These are phyloP conservation scores for Microcebus murinus DNA, from an alignment of 2,113 vertebrate species.

Conservation along the genomic window DNA sequence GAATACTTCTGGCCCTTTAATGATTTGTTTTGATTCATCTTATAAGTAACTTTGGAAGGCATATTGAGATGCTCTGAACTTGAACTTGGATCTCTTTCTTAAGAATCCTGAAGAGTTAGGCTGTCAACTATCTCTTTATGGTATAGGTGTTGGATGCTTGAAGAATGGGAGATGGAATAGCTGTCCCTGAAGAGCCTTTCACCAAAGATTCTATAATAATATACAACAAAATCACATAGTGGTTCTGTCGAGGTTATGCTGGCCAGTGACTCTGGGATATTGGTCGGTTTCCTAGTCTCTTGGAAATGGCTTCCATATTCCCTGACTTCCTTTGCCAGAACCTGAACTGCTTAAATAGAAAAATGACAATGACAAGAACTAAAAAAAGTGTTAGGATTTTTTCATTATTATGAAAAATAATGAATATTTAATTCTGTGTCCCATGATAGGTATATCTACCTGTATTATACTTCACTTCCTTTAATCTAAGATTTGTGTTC, in stretches of 20 bases:
- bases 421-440: not conserved
- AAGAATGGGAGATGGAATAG: not conserved
- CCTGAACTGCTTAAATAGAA: not conserved
- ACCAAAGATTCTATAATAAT: conserved; percentile 15
- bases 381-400: not conserved
- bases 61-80: conserved; percentile 39
- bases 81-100: conserved; percentile 52
- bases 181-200: not conserved
- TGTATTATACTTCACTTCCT: not conserved
- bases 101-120: conserved; percentile 12
- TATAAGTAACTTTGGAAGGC: conserved; percentile 36
- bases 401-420: not conserved
- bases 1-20: conserved; percentile 45
- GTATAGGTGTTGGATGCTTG: not conserved
- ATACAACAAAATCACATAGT: not conserved
- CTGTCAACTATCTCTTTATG: conserved; percentile 9
- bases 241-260: not conserved
- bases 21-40: conserved; percentile 57
- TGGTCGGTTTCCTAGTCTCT: not conserved
- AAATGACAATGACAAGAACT: not conserved
- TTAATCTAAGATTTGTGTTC: not conserved
- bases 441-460: not conserved
- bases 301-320: conserved; percentile 12
- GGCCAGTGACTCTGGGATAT: not conserved
- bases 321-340: not conserved